Evolutionary conservation across 2,888 invertebrate species (phyloP).

Genomic region (Pycnomerus fuliginosus): DNA sequence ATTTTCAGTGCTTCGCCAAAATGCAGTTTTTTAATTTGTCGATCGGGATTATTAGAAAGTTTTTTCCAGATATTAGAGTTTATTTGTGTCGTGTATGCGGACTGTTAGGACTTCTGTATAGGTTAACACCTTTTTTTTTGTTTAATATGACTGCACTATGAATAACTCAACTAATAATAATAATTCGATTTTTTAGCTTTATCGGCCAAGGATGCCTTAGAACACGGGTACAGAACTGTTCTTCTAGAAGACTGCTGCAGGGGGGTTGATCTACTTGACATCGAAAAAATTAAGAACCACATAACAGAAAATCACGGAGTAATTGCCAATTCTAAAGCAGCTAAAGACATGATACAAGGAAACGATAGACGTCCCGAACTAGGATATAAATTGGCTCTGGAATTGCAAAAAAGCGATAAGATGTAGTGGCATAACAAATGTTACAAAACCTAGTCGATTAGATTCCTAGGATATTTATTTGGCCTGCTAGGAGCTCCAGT

Average conservation of each 20-base stretch:
- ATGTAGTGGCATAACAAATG: too few species aligned
- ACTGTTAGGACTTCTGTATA: too few species aligned
- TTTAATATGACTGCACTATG: too few species aligned
- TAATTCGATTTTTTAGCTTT: constrained; percentile 63
- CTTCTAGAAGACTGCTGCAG: constrained; percentile 87
- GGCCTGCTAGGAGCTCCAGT: too few species aligned
- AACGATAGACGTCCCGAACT: constrained; percentile 81
- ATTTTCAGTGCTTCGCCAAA: too few species aligned
- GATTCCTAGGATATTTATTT: too few species aligned
- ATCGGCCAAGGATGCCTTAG: constrained; percentile 81
- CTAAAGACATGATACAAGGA: constrained; percentile 81
- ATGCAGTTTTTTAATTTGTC: too few species aligned
- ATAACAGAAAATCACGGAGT: constrained; percentile 74
- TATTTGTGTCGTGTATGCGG: too few species aligned
- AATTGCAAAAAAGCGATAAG: constrained; percentile 57
- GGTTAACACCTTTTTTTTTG: too few species aligned
- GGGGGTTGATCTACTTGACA: constrained; percentile 83
- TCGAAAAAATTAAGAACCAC: constrained; percentile 74
- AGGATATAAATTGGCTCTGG: constrained; percentile 83
- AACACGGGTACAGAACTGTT: constrained; percentile 83
- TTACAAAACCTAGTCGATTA: too few species aligned
- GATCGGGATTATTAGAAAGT: too few species aligned
- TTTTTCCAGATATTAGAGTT: too few species aligned
- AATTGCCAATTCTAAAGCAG: constrained; percentile 74
- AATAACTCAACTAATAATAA: not conserved